Evolutionary conservation across 2,113 vertebrate genomes (phyloP).

Genomic region (Sinocyclocheilus anophthalmus): DNA sequence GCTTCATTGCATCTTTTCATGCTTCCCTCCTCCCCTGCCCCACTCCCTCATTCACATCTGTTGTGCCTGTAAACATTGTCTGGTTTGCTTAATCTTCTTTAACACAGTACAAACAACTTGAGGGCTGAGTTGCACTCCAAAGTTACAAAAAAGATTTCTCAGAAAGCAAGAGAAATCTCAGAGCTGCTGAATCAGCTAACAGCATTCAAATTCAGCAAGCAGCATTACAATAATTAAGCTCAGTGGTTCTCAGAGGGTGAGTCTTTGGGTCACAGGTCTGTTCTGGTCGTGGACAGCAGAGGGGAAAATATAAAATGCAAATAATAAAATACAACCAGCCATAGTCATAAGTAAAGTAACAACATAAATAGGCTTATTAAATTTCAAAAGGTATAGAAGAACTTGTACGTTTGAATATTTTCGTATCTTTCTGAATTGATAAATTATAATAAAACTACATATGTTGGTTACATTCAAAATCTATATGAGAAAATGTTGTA

Average conservation of each 20-base stretch:
- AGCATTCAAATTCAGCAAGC: background rate
- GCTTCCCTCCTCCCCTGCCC: constrained; percentile 11
- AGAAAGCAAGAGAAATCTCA: background rate
- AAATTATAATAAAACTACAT: background rate
- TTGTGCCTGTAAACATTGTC: constrained; percentile 12
- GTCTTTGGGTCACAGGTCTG: background rate
- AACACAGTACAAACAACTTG: background rate
- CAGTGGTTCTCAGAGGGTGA: background rate
- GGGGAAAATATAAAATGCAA: background rate
- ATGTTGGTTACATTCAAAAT: background rate
- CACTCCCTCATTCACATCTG: background rate
- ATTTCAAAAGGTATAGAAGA: no score
- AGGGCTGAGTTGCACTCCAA: background rate
- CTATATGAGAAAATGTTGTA: background rate
- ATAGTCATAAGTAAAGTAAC: background rate
- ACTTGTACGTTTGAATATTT: no score
- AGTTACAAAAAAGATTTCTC: background rate
- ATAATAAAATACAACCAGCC: background rate
- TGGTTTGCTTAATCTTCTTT: constrained; percentile 37
- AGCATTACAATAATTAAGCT: background rate
- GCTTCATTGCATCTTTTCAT: constrained; percentile 1
- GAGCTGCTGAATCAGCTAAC: background rate
- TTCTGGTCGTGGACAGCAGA: background rate
- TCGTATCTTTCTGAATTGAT: no score
- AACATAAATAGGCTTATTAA: no score